These are phyloP conservation scores for Azorinus chamasolen DNA, from an alignment of 2,888 invertebrate genomes.

Conservation along the genomic window DNA sequence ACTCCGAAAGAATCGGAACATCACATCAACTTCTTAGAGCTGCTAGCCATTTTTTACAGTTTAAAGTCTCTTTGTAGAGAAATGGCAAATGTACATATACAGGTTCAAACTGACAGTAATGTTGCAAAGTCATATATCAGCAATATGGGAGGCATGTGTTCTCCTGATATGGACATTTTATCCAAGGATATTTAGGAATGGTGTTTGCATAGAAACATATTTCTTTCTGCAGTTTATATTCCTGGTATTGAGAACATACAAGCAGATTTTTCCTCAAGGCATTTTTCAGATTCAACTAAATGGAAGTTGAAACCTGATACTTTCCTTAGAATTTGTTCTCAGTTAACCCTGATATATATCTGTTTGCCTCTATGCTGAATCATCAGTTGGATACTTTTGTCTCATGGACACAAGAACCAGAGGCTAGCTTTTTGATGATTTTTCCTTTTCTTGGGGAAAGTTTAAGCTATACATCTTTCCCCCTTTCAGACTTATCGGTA, in stretches of 20 bases:
- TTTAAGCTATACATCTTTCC: conserved; percentile 52
- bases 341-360: conserved; percentile 45
- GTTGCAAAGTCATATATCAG: conserved; percentile 8
- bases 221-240: conserved; percentile 1
- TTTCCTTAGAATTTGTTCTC: conserved; percentile 18
- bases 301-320: conserved; percentile 50
- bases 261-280: conserved; percentile 52
- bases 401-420: conserved; percentile 48
- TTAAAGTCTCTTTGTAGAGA: conserved; percentile 1
- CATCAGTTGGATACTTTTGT: conserved; percentile 28
- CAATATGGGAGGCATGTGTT: conserved; percentile 12
- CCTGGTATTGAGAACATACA: conserved; percentile 27
- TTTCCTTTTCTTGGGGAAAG: conserved; percentile 43
- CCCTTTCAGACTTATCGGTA: conserved; percentile 49
- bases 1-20: background rate
- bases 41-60: background rate
- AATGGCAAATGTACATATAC: too few relatives aligned
- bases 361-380: conserved; percentile 53
- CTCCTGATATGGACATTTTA: background rate
- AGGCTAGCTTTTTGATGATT: conserved; percentile 35
- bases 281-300: conserved; percentile 47
- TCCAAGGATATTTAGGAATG: conserved; percentile 7
- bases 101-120: conserved; percentile 8
- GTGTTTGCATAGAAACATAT: conserved; percentile 10
- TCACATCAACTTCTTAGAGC: conserved; percentile 5